Evolutionary conservation across 2,113 vertebrate species (phyloP).

Genomic region (Athene cunicularia): DNA sequence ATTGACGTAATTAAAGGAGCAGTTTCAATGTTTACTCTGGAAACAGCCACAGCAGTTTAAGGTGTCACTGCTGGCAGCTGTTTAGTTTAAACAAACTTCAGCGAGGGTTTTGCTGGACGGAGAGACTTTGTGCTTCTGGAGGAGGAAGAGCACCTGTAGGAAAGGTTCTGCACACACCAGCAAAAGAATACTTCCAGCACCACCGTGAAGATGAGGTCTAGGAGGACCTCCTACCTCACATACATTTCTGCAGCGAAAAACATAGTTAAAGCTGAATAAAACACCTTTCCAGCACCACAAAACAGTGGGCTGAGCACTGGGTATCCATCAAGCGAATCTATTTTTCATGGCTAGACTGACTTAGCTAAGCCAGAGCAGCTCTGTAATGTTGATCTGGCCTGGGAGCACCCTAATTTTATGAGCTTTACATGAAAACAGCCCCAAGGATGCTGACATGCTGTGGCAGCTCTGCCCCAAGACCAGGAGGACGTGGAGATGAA

Average conservation of each 20-base stretch:
- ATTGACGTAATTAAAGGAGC: conserved; percentile 54
- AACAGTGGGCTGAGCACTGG: neutral
- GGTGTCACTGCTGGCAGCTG: conserved; percentile 54
- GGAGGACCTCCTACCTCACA: neutral
- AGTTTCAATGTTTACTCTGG: conserved; percentile 52
- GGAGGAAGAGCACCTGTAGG: neutral
- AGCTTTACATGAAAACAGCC: neutral
- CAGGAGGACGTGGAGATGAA: neutral
- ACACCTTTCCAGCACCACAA: neutral
- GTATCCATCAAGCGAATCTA: neutral
- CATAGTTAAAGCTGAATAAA: neutral
- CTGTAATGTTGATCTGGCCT: neutral
- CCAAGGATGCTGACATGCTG: neutral
- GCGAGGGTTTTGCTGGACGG: neutral
- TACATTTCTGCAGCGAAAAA: neutral
- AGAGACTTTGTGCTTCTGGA: neutral
- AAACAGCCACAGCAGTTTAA: conserved; percentile 23
- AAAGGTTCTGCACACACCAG: fast-evolving
- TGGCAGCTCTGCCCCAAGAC: neutral
- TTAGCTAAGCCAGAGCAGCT: neutral
- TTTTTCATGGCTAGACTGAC: neutral
- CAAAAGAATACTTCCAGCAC: neutral
- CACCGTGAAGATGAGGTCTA: fast-evolving
- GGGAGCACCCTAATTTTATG: neutral
- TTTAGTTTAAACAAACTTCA: conserved; percentile 23